Percentiles rank a stretch among this genome's conserved stretches.
phyloP scores from a whole-genome alignment of 2,797 vertebrate species.

The Cuniculus paca region DNA sequence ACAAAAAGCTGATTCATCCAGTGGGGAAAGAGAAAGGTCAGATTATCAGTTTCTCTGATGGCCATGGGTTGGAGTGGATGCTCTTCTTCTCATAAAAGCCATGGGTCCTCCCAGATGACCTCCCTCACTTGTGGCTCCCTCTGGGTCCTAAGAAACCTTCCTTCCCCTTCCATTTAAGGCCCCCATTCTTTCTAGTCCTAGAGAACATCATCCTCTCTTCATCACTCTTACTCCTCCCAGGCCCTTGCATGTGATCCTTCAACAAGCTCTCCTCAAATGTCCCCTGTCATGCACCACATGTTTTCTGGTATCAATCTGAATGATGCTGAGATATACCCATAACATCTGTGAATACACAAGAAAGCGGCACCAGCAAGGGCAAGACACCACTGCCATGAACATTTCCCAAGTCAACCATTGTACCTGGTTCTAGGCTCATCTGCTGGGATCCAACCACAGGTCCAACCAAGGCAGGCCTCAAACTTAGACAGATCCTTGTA shows the following conservation, averaged over 20 bases:
- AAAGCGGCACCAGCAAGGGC: too few relatives aligned
- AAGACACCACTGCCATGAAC: too few relatives aligned
- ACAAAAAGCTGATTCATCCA: not conserved
- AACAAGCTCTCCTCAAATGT: not conserved
- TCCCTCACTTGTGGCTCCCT: not conserved
- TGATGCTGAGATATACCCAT: not conserved
- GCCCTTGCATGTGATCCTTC: not conserved
- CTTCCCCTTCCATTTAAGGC: not conserved
- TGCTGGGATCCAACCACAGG: not conserved
- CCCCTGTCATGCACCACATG: not conserved
- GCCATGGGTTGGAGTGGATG: not conserved
- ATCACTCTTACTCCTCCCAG: not conserved
- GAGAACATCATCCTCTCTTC: not conserved
- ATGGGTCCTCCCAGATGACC: not conserved
- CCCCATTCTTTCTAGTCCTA: not conserved
- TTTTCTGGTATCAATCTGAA: not conserved
- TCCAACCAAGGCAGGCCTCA: not conserved
- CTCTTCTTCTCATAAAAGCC: not conserved
- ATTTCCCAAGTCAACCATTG: not conserved
- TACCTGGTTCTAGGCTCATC: too few relatives aligned
- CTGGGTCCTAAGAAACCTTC: not conserved
- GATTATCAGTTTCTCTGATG: not conserved
- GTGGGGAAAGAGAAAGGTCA: not conserved
- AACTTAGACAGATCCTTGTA: not conserved
- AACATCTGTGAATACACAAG: not conserved